Percentiles rank a stretch among this genome's conserved stretches.
These are phyloP conservation scores for Crocallis elinguaria DNA, from an alignment of 2,888 invertebrate genomes.

Conservation along the genomic window DNA sequence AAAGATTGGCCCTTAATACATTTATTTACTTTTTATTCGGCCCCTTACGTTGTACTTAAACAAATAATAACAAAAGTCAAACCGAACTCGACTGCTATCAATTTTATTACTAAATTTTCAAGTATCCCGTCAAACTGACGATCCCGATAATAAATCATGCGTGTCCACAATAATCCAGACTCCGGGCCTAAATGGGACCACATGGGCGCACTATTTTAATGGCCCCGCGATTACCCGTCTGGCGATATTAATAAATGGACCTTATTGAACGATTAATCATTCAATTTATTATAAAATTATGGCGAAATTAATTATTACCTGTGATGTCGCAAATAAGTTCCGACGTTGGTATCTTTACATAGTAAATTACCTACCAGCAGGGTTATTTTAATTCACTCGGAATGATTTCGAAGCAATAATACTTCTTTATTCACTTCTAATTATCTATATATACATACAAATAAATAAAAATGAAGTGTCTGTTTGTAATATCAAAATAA, in stretches of 20 bases:
- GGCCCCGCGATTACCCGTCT: not conserved
- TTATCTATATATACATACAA: too few relatives aligned
- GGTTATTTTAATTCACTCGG: too few relatives aligned
- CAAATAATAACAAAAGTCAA: not conserved
- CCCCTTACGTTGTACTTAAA: too few relatives aligned
- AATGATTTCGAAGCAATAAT: too few relatives aligned
- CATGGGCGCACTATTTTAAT: conserved; percentile 15
- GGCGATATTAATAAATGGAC: conserved; percentile 10
- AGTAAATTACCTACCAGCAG: too few relatives aligned
- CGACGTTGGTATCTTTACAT: too few relatives aligned
- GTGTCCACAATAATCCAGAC: conserved; percentile 9
- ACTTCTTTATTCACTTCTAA: too few relatives aligned
- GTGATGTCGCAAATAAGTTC: not conserved
- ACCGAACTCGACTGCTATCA: not conserved
- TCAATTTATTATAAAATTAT: conserved; percentile 2
- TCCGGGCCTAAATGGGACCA: not conserved
- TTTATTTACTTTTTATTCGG: too few relatives aligned
- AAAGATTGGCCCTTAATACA: too few relatives aligned
- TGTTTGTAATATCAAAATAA: too few relatives aligned
- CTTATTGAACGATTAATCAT: conserved; percentile 4
- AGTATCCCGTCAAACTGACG: conserved; percentile 7
- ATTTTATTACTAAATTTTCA: conserved; percentile 5
- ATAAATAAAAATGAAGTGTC: too few relatives aligned
- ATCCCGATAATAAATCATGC: conserved; percentile 14
- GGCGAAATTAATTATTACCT: not conserved